A percentile compares a stretch with the other conserved stretches of the same genome.
phyloP scores from a whole-genome alignment of 2,113 vertebrate genomes.

The Meles meles region DNA sequence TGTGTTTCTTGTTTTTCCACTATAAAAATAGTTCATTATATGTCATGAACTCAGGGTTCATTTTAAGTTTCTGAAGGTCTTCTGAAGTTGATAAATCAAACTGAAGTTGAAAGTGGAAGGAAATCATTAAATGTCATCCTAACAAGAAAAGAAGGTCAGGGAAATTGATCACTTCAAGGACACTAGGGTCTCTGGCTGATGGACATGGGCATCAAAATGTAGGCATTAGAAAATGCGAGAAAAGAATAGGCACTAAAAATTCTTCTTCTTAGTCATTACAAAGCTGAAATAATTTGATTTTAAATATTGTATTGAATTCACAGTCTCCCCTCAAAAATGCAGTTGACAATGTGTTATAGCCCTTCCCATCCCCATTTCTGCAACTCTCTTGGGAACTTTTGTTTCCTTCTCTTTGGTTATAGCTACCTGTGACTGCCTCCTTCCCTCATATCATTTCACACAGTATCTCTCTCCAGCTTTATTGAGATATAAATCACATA shows the following conservation, averaged over 20 bases:
- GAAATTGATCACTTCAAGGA: neutral
- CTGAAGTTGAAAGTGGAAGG: neutral
- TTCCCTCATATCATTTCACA: neutral
- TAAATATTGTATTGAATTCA: neutral
- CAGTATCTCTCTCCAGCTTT: neutral
- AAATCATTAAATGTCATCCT: neutral
- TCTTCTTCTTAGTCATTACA: neutral
- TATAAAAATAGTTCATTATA: neutral
- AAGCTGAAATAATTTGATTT: neutral
- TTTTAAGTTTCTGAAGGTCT: slow-evolving; percentile 9
- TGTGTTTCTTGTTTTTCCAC: neutral
- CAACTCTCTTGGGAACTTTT: neutral
- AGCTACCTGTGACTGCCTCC: neutral
- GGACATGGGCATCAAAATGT: neutral
- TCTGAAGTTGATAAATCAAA: neutral
- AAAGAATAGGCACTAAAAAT: neutral
- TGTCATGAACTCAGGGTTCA: neutral
- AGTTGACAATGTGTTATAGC: neutral
- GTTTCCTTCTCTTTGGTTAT: neutral
- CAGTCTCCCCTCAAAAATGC: neutral
- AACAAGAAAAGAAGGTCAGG: neutral
- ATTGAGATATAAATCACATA: neutral
- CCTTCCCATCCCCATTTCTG: neutral
- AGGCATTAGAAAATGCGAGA: neutral
- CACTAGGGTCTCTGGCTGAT: neutral